Conservation (phyloP, 2,888 invertebrate species). For the Drosophila macrospina region DNA sequence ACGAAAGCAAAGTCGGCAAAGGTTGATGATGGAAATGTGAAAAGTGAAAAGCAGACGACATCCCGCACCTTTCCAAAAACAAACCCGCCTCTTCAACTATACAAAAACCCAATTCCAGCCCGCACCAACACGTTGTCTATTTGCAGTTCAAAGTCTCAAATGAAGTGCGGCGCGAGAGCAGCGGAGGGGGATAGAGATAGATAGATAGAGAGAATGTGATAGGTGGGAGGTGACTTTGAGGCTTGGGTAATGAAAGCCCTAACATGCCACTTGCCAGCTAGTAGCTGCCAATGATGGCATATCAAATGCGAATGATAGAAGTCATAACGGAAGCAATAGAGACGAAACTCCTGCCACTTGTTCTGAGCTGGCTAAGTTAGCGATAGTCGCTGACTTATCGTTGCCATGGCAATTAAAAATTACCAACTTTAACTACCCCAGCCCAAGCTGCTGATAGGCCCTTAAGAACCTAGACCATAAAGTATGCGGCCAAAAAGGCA, state of each 20-base stretch:
- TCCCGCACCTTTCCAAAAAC: not conserved
- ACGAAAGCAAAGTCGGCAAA: slow-evolving; percentile 78
- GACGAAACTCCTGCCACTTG: slow-evolving; percentile 59
- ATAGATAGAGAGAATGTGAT: slow-evolving; percentile 2
- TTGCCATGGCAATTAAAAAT: slow-evolving; percentile 75
- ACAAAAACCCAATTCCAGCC: slow-evolving; percentile 35
- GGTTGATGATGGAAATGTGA: slow-evolving; percentile 81
- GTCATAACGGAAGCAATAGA: slow-evolving; percentile 71
- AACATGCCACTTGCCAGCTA: slow-evolving; percentile 56
- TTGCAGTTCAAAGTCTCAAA: slow-evolving; percentile 80
- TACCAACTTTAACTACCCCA: slow-evolving; percentile 64
- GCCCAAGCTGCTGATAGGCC: slow-evolving; percentile 68
- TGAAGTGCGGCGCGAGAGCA: slow-evolving; percentile 64
- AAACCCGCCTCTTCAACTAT: slow-evolving; percentile 21
- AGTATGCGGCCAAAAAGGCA: slow-evolving; percentile 5
- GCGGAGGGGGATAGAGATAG: slow-evolving; percentile 9
- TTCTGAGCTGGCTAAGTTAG: slow-evolving; percentile 73
- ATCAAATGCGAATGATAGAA: slow-evolving; percentile 54
- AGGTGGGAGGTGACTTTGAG: slow-evolving; percentile 7
- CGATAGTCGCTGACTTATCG: slow-evolving; percentile 61
- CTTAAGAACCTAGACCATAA: slow-evolving; percentile 55
- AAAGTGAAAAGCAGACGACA: slow-evolving; percentile 77
- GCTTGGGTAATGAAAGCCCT: slow-evolving; percentile 50
- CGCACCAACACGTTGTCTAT: slow-evolving; percentile 69
- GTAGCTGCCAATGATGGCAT: slow-evolving; percentile 56